Conservation (phyloP, 2,888 invertebrate genomes). For the Hypomecis punctinalis region DNA sequence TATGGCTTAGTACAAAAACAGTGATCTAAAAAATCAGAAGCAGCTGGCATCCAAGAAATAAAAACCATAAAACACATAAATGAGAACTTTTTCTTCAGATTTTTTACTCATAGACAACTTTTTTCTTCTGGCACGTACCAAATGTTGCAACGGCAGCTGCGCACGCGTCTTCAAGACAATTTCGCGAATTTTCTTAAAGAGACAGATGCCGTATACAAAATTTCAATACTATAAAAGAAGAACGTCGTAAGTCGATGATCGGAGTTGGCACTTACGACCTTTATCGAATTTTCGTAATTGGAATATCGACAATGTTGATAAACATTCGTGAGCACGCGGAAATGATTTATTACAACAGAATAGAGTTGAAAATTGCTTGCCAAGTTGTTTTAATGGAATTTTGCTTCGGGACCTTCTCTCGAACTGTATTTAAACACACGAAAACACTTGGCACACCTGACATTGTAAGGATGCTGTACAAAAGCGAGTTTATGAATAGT, state of each 20-base stretch:
- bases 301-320: constrained; percentile 28
- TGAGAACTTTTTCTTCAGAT: constrained; percentile 31
- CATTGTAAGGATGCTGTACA: constrained; percentile 46
- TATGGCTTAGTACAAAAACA: neutral
- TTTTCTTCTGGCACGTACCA: constrained; percentile 74
- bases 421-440: constrained; percentile 40
- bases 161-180: constrained; percentile 61
- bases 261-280: constrained; percentile 29
- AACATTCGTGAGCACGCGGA: constrained; percentile 14
- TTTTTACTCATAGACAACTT: constrained; percentile 58
- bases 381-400: constrained; percentile 12
- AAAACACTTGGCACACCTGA: constrained; percentile 48
- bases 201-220: constrained; percentile 59
- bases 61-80: constrained; percentile 34
- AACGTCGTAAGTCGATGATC: constrained; percentile 47
- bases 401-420: constrained; percentile 3
- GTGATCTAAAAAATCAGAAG: constrained; percentile 12
- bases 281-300: constrained; percentile 29
- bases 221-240: constrained; percentile 37
- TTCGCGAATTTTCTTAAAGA: constrained; percentile 74
- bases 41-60: constrained; percentile 27
- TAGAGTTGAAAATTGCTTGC: constrained; percentile 27
- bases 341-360: constrained; percentile 8
- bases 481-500: constrained; percentile 33
- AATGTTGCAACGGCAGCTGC: constrained; percentile 77